phyloP scores from a whole-genome alignment of 2,888 invertebrate genomes.

The Heliconius ismenius region DNA sequence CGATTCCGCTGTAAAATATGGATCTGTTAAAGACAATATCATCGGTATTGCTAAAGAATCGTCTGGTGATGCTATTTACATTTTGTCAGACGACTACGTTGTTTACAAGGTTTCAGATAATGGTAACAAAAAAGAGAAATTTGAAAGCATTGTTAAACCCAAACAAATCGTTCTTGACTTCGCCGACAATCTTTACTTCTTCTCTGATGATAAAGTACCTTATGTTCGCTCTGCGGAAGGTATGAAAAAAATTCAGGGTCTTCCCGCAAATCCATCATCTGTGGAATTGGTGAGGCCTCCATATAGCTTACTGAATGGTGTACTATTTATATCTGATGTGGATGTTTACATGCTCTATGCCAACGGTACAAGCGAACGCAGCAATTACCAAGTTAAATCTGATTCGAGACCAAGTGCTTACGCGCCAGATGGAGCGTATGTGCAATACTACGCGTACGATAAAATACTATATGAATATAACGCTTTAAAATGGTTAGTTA shows the following conservation, averaged over 20 bases:
- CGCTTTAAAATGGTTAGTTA: constrained; percentile 39
- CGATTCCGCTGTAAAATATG: constrained; percentile 43
- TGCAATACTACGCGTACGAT: constrained; percentile 62
- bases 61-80: background rate
- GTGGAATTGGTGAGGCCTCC: constrained; percentile 58
- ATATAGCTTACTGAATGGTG: constrained; percentile 55
- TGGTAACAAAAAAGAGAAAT: constrained; percentile 50
- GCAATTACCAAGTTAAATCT: constrained; percentile 49
- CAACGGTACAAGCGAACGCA: constrained; percentile 45
- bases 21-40: background rate
- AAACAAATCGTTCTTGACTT: background rate
- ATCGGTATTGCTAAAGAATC: background rate
- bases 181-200: background rate
- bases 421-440: constrained; percentile 55
- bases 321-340: background rate
- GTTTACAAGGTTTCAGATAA: constrained; percentile 48
- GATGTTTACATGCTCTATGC: background rate
- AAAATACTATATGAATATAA: constrained; percentile 70
- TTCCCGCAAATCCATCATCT: constrained; percentile 52
- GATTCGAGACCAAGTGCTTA: constrained; percentile 59
- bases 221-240: constrained; percentile 49
- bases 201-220: background rate
- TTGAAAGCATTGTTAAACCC: background rate
- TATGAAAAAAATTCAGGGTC: constrained; percentile 56
- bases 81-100: background rate